Conservation (phyloP, 1,140 invertebrate species). For the Drosophila carrolli region DNA sequence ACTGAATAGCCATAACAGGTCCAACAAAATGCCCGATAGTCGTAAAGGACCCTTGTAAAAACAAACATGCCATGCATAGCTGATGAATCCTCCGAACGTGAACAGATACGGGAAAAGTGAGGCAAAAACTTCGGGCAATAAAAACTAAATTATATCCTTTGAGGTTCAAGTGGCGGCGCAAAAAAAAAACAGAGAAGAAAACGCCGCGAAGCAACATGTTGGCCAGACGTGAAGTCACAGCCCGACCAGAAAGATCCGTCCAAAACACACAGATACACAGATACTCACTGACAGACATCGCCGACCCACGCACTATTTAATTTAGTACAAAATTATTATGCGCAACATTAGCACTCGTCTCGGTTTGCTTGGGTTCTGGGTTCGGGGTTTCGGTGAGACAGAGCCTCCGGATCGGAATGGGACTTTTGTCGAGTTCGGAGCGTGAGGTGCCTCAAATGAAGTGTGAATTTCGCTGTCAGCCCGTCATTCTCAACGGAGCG, state of each 20-base stretch:
- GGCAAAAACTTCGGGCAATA: constrained; percentile 62
- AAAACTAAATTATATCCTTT: constrained; percentile 83
- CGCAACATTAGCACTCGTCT: constrained; percentile 75
- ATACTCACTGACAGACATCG: constrained; percentile 33
- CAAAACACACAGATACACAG: constrained; percentile 10
- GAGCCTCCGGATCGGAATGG: too few species aligned
- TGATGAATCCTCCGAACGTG: constrained; percentile 59
- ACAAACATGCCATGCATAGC: constrained; percentile 72
- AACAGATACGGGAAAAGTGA: constrained; percentile 23
- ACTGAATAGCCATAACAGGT: constrained; percentile 1
- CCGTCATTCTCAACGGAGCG: constrained; percentile 50
- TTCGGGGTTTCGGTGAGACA: constrained; percentile 1
- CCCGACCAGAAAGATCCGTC: constrained; percentile 26
- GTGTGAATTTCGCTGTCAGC: constrained; percentile 76
- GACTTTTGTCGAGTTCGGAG: constrained; percentile 20
- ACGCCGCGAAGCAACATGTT: constrained; percentile 66
- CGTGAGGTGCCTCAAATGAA: constrained; percentile 76
- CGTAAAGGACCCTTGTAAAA: constrained; percentile 62
- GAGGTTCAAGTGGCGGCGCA: constrained; percentile 66
- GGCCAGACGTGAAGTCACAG: constrained; percentile 40
- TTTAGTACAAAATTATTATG: constrained; percentile 83
- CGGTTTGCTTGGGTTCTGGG: constrained; percentile 18
- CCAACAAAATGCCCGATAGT: constrained; percentile 26
- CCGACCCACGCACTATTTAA: constrained; percentile 81
- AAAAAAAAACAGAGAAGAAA: constrained; percentile 23